Base-by-base conservation (phyloP, 92 coral and sea anemone species). In the Zoanthus solanderi region DNA sequence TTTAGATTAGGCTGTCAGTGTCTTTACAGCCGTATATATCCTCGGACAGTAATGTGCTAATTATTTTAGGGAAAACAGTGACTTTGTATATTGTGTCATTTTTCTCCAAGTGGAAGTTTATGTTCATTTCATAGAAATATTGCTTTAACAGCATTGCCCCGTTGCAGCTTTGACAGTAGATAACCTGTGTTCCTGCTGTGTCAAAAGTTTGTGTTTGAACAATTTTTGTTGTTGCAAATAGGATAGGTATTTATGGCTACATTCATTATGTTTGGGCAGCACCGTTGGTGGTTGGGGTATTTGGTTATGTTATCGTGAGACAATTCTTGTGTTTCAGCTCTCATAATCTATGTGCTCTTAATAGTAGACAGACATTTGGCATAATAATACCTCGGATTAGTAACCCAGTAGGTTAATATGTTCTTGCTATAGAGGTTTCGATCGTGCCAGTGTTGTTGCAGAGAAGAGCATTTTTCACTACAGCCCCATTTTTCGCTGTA, bases 91-190 rank as follows among this genome's bases (percentile, higher is more conserved):
- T 84, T 1, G 88, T 87, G 86, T 71, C 90, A 78, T 79, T 9
- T 71, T 87, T 87, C 85, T 78, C 85, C 47, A 87, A 10, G 85
- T 87, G 85, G 71, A 87, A 87, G 90, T 67, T 78, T 12, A 78
- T 52, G 85, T 77, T 87, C 86, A 71, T 87, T 87, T 87, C 86
- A 78, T 68, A 79, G 90, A 15, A 87, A 79, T 86, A 87, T 78
- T 87, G 79, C 60, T 87, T 87, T 16, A 78, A 78, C 86, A 87
- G 86, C 86, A 87, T 87, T 78, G 90, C 79, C 78, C 85, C 67
- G 90, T 78, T 78, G 85, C 71, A 87, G 78, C 90, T 87, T 87
- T 87, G 90, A 71, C 90, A 87, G 72, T 79, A 79, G 79, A 87
- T 79, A 0, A 52, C 90, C 73, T 1, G 63, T 78, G 72, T 78